These are phyloP conservation scores for Dendroctonus ponderosae DNA, from an alignment of 1,140 invertebrate species.

Conservation along the genomic window DNA sequence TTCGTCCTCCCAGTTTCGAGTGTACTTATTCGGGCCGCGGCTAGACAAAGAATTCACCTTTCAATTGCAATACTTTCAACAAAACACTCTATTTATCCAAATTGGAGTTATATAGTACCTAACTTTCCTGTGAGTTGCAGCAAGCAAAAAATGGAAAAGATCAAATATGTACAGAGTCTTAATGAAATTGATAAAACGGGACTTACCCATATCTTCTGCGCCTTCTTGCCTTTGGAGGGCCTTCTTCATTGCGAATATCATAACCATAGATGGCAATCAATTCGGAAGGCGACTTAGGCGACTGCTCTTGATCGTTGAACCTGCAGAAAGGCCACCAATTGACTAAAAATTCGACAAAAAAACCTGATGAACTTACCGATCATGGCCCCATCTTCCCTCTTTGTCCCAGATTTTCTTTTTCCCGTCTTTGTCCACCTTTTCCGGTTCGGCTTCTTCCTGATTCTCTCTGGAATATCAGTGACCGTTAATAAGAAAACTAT, in stretches of 20 bases:
- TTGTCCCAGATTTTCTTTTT: conserved; percentile 64
- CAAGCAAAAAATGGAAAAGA: no score
- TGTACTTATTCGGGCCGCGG: conserved; percentile 88
- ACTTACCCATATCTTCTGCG: conserved; percentile 79
- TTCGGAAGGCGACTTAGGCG: conserved; percentile 85
- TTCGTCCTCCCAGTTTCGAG: conserved; percentile 88
- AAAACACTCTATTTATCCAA: no score
- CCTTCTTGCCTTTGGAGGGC: conserved; percentile 80
- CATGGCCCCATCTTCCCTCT: conserved; percentile 84
- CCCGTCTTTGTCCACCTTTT: conserved; percentile 48
- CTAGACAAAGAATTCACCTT: conserved; percentile 51
- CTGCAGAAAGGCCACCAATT: background rate
- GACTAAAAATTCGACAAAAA: background rate
- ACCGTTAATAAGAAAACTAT: conserved; percentile 29
- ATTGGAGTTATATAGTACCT: background rate
- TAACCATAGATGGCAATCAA: conserved; percentile 88
- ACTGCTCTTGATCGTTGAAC: conserved; percentile 77
- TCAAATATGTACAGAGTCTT: conserved; percentile 1
- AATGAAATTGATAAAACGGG: background rate
- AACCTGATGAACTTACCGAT: conserved; percentile 54
- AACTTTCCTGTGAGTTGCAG: background rate
- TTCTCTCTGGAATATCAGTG: conserved; percentile 34
- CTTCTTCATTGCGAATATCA: conserved; percentile 91
- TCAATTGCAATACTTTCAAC: conserved; percentile 1
- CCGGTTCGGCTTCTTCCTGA: conserved; percentile 50